A percentile compares a stretch with the other conserved stretches of the same genome.
These are phyloP conservation scores for Rallus limicola DNA, from an alignment of 2,113 vertebrate species.

Conservation along the genomic window DNA sequence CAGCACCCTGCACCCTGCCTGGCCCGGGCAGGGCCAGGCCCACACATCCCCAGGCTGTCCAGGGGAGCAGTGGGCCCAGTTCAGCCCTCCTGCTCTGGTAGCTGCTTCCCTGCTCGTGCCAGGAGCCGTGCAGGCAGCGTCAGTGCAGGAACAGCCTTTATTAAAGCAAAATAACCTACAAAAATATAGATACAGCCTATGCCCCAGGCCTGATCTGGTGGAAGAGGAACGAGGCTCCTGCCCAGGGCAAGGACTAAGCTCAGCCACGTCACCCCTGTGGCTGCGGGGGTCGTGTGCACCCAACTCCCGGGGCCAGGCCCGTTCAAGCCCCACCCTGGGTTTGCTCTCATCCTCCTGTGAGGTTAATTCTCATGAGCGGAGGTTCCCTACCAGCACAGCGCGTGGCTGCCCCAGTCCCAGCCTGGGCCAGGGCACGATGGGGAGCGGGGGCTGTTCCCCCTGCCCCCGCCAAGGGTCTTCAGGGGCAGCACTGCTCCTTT, in stretches of 20 bases:
- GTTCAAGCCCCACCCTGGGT: background rate
- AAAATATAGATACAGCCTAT: slow-evolving; percentile 66
- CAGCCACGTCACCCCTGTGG: slow-evolving; percentile 43
- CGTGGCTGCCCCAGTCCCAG: slow-evolving; percentile 25
- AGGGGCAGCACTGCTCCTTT: background rate
- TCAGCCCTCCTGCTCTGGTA: accelerated
- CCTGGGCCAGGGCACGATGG: background rate
- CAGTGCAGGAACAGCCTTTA: slow-evolving; percentile 70
- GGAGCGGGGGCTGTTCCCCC: background rate
- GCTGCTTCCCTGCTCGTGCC: background rate
- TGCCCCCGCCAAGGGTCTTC: background rate
- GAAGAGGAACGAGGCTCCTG: background rate
- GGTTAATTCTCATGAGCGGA: background rate
- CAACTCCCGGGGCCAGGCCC: background rate
- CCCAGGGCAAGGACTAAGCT: slow-evolving; percentile 47
- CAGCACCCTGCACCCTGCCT: accelerated
- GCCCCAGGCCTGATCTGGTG: slow-evolving; percentile 2
- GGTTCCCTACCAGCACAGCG: background rate
- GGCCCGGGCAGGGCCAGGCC: background rate
- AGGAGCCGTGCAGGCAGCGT: background rate
- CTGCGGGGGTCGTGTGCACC: background rate
- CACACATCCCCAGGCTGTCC: accelerated
- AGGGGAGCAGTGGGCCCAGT: accelerated
- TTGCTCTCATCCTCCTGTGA: background rate
- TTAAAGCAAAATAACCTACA: slow-evolving; percentile 72